Conservation (phyloP, 2,888 invertebrate species). For the Dolomedes plantarius region DNA sequence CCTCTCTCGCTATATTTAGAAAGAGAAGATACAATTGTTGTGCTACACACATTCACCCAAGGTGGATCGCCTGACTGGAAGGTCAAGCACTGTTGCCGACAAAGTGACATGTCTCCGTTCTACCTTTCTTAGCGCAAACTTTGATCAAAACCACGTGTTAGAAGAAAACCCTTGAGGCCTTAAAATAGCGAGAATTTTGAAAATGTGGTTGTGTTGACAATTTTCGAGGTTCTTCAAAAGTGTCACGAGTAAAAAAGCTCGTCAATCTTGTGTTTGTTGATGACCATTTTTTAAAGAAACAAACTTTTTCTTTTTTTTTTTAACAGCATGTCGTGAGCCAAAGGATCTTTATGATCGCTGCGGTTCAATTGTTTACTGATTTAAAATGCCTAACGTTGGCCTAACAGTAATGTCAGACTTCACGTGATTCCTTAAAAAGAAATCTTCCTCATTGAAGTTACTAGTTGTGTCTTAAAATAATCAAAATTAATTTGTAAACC, state of each 20-base stretch:
- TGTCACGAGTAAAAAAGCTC: background rate
- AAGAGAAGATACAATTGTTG: conserved; percentile 35
- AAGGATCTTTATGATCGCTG: too few relatives aligned
- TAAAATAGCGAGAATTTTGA: background rate
- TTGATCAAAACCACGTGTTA: background rate
- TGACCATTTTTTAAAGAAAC: background rate
- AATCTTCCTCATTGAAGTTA: too few relatives aligned
- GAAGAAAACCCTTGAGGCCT: background rate
- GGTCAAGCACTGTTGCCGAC: conserved; percentile 11
- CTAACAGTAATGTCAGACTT: too few relatives aligned
- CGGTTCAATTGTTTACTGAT: too few relatives aligned
- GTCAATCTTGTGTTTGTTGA: background rate
- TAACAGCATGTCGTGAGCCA: too few relatives aligned
- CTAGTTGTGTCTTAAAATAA: too few relatives aligned
- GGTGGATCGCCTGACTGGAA: conserved; percentile 27
- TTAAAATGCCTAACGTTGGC: too few relatives aligned
- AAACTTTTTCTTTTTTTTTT: too few relatives aligned
- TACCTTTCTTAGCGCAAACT: background rate
- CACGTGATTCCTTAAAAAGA: too few relatives aligned
- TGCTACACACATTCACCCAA: background rate
- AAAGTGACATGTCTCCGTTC: background rate
- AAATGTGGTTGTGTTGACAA: background rate
- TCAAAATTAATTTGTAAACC: too few relatives aligned
- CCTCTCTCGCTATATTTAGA: conserved; percentile 37
- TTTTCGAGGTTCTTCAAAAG: background rate